A percentile compares a stretch with the other conserved stretches of the same genome.
phyloP scores from a whole-genome alignment of 2,113 vertebrate species.

The Brevimyrus niger region DNA sequence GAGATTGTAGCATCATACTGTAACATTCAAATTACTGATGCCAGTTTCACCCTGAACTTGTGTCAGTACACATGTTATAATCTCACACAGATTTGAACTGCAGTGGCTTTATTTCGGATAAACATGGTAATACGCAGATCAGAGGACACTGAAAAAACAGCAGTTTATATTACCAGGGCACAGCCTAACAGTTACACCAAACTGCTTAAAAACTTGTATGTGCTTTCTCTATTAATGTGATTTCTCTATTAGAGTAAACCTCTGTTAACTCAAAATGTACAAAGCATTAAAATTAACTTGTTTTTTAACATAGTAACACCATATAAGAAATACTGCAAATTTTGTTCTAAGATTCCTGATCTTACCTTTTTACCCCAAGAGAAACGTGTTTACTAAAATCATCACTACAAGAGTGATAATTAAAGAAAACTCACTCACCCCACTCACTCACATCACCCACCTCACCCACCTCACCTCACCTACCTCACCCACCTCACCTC shows the following conservation, averaged over 20 bases:
- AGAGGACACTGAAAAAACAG: background rate
- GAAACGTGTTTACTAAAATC: background rate
- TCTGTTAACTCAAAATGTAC: background rate
- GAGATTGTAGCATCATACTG: background rate
- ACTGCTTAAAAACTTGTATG: background rate
- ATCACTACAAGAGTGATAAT: slow-evolving; percentile 15
- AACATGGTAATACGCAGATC: background rate
- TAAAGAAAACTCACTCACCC: background rate
- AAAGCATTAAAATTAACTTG: background rate
- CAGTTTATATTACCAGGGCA: background rate
- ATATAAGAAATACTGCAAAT: background rate
- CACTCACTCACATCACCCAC: too few relatives aligned
- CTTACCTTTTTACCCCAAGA: slow-evolving; percentile 38
- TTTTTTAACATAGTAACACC: background rate
- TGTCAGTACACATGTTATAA: background rate
- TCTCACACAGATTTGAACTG: background rate
- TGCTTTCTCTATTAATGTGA: background rate
- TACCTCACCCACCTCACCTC: too few relatives aligned
- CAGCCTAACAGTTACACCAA: background rate
- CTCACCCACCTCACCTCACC: too few relatives aligned
- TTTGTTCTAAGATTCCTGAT: slow-evolving; percentile 32
- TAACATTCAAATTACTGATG: background rate
- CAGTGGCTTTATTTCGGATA: background rate
- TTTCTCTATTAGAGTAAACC: background rate
- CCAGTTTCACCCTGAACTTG: background rate